These are phyloP conservation scores for Sebastes variabilis DNA, from an alignment of 2,797 vertebrate genomes.

Conservation along the genomic window DNA sequence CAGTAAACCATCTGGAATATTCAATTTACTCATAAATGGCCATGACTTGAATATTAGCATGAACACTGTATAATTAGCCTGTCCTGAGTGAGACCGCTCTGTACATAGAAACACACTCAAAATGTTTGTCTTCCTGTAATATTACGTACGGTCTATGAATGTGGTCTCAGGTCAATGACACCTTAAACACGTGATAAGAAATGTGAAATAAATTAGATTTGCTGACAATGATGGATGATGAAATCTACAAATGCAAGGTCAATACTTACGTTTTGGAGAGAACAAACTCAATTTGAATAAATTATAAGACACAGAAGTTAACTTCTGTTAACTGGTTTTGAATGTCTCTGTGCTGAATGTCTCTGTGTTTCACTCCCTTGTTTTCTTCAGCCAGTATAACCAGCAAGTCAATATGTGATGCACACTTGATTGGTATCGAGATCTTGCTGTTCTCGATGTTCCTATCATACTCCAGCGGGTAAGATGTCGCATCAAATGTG, in stretches of 20 bases:
- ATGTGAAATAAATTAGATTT: background rate
- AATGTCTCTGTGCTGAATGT: background rate
- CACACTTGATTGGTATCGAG: background rate
- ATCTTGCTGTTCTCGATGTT: background rate
- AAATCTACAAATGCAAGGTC: background rate
- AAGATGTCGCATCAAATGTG: conserved; percentile 21
- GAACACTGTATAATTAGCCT: background rate
- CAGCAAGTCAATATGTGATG: background rate
- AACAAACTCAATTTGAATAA: background rate
- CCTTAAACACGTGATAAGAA: background rate
- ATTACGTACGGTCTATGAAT: background rate
- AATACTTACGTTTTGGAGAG: background rate
- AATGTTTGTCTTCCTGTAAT: background rate
- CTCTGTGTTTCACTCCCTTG: background rate
- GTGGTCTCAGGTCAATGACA: background rate
- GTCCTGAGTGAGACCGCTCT: background rate
- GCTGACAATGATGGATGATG: background rate
- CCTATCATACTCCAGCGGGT: background rate
- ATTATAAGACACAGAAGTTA: background rate
- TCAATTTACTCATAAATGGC: background rate
- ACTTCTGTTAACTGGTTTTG: background rate
- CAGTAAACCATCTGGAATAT: background rate
- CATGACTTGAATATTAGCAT: conserved; percentile 1
- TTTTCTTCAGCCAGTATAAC: background rate
- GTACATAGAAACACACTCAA: background rate